Conservation (phyloP, 2,888 invertebrate genomes). For the Ctenicera cuprea region DNA sequence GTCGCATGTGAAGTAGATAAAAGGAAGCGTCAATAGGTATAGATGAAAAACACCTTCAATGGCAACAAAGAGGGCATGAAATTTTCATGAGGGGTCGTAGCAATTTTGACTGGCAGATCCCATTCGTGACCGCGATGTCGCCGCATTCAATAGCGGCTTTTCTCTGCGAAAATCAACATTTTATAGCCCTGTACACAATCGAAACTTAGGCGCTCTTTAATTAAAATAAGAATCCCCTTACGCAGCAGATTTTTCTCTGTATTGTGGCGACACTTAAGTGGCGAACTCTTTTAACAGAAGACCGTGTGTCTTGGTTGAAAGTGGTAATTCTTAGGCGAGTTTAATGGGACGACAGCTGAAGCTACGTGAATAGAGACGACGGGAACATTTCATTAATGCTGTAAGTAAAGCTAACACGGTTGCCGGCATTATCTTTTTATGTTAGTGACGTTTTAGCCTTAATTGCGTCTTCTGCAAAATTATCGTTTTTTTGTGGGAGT, state of each 20-base stretch:
- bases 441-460: slow-evolving; percentile 24
- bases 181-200: slow-evolving; percentile 26
- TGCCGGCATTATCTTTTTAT: slow-evolving; percentile 27
- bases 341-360: slow-evolving; percentile 33
- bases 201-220: slow-evolving; percentile 36
- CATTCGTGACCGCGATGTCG: slow-evolving; percentile 46
- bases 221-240: slow-evolving; percentile 39
- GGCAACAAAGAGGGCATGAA: slow-evolving; percentile 49
- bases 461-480: slow-evolving; percentile 18
- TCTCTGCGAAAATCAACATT: slow-evolving; percentile 39
- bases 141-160: slow-evolving; percentile 44
- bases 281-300: background rate
- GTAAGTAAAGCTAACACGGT: slow-evolving; percentile 10
- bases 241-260: slow-evolving; percentile 9
- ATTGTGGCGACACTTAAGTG: background rate
- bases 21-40: slow-evolving; percentile 45
- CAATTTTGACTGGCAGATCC: slow-evolving; percentile 52
- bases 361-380: slow-evolving; percentile 10
- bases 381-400: slow-evolving; percentile 19
- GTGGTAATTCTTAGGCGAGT: slow-evolving; percentile 23
- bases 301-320: slow-evolving; percentile 7
- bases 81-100: slow-evolving; percentile 52
- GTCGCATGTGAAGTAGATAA: slow-evolving; percentile 42
- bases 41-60: slow-evolving; percentile 49
- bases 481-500: background rate